Evolutionary conservation across 1,140 invertebrate genomes (phyloP).

Genomic region (Rhagoletis zephyria): DNA sequence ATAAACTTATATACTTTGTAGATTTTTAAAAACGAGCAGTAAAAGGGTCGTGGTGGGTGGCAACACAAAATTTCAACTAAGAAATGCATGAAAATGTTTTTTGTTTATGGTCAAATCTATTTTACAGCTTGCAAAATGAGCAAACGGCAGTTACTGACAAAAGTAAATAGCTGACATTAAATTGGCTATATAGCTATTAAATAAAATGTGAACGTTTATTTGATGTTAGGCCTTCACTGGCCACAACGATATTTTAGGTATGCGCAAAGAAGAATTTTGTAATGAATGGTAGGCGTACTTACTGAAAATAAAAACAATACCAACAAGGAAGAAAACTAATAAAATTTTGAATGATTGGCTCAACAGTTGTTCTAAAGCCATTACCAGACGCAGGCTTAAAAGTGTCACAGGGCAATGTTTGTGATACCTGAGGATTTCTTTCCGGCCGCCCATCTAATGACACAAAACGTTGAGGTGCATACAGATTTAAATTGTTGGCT

Average conservation of each 20-base stretch:
- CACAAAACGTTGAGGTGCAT: too few species aligned
- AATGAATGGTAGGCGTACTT: neutral
- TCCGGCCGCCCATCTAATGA: too few species aligned
- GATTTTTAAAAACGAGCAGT: neutral
- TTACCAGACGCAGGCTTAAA: too few species aligned
- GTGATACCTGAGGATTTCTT: too few species aligned
- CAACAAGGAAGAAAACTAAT: too few species aligned
- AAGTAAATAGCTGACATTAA: neutral
- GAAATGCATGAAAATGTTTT: neutral
- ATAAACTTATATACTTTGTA: neutral
- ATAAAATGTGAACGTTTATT: neutral
- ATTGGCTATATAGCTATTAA: neutral
- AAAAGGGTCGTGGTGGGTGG: neutral
- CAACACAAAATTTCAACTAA: neutral
- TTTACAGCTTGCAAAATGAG: neutral
- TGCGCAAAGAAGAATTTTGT: neutral
- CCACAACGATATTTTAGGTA: neutral
- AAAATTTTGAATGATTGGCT: too few species aligned
- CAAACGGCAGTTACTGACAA: too few species aligned
- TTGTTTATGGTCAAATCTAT: neutral
- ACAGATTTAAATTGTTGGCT: too few species aligned
- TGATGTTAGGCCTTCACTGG: neutral
- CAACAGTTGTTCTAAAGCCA: too few species aligned
- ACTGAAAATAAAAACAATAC: too few species aligned
- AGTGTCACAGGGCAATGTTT: too few species aligned